Conservation (phyloP, 2,888 invertebrate genomes). For the Pardosa pseudoannulata region DNA sequence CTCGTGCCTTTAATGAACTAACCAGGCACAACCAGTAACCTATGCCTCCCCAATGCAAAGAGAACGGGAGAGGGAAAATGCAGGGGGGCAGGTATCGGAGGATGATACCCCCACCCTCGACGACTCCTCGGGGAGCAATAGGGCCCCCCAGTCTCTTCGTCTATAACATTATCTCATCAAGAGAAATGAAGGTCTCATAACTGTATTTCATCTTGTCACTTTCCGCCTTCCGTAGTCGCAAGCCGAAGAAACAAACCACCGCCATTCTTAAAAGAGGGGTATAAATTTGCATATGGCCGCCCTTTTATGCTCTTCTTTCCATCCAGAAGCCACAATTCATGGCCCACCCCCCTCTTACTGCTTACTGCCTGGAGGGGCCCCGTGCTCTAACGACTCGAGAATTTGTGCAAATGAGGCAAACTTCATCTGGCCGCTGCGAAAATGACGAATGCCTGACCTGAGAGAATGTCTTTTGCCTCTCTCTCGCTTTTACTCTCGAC, state of each 20-base stretch:
- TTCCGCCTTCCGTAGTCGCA: conserved; percentile 22
- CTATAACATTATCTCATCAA: conserved; percentile 73
- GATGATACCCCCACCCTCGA: conserved; percentile 11
- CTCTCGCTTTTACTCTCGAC: background rate
- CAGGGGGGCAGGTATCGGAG: background rate
- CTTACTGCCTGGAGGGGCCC: conserved; percentile 30
- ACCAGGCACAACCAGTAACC: conserved; percentile 14
- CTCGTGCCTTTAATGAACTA: conserved; percentile 54
- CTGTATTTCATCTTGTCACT: conserved; percentile 73
- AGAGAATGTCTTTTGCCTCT: conserved; percentile 45
- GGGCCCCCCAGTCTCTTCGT: conserved; percentile 38
- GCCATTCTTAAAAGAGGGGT: conserved; percentile 66
- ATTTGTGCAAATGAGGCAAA: conserved; percentile 70
- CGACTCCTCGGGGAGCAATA: conserved; percentile 53
- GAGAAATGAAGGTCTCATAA: conserved; percentile 73
- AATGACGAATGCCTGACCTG: conserved; percentile 70
- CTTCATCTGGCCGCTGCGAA: conserved; percentile 59
- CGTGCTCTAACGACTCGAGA: conserved; percentile 55
- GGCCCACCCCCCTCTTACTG: conserved; percentile 16
- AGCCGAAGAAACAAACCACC: conserved; percentile 68
- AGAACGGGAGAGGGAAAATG: conserved; percentile 16
- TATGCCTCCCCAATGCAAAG: conserved; percentile 42
- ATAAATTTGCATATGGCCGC: conserved; percentile 72
- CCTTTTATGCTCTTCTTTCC: conserved; percentile 50
- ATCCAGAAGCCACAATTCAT: conserved; percentile 54